A percentile compares a stretch with the other conserved stretches of the same genome.
Conservation (phyloP, 1,140 invertebrate genomes). For the Drosophila paulistorum region DNA sequence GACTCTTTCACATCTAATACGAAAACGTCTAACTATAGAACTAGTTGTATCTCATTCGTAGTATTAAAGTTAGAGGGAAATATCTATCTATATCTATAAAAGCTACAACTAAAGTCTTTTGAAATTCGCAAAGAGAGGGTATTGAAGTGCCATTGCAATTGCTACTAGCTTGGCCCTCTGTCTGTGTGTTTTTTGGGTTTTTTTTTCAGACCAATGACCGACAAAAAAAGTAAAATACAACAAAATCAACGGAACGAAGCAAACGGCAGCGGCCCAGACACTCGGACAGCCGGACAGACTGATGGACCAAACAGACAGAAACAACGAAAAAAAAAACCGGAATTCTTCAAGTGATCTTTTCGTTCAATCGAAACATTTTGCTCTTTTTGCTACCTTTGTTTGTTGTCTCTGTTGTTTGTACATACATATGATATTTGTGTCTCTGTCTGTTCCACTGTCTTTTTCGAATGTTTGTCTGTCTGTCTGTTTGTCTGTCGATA, state of each 20-base stretch:
- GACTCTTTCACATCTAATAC: too few relatives aligned
- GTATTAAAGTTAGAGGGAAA: too few relatives aligned
- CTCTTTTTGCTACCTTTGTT: slow-evolving; percentile 39
- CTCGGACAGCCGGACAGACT: slow-evolving; percentile 27
- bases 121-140: background rate
- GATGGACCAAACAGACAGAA: background rate
- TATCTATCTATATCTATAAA: too few relatives aligned
- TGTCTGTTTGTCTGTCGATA: slow-evolving; percentile 1
- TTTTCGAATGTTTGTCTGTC: too few relatives aligned
- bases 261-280: slow-evolving; percentile 35
- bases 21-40: too few relatives aligned
- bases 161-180: slow-evolving; percentile 29
- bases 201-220: slow-evolving; percentile 80
- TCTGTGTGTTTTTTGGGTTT: slow-evolving; percentile 49
- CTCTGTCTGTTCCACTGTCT: slow-evolving; percentile 23
- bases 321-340: slow-evolving; percentile 73
- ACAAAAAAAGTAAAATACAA: slow-evolving; percentile 48
- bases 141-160: background rate
- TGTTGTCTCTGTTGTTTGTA: slow-evolving; percentile 37
- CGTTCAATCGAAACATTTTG: slow-evolving; percentile 53
- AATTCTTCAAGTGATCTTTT: slow-evolving; percentile 80
- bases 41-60: too few relatives aligned
- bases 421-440: slow-evolving; percentile 20
- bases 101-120: too few relatives aligned
- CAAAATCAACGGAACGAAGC: slow-evolving; percentile 41